These are phyloP conservation scores for Saccostrea cuccullata DNA, from an alignment of 1,140 invertebrate genomes.

Conservation along the genomic window DNA sequence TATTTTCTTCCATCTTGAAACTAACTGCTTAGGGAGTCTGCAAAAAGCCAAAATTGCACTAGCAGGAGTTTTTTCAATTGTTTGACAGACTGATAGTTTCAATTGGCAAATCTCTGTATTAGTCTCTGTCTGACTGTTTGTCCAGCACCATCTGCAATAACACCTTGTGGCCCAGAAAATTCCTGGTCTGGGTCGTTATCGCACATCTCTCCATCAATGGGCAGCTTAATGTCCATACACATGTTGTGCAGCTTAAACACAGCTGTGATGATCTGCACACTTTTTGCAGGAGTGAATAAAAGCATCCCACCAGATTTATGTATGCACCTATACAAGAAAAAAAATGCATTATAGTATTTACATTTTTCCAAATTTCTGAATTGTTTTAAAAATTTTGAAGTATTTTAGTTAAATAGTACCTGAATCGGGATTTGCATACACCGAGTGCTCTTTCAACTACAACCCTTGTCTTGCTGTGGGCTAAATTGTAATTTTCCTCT, in stretches of 20 bases:
- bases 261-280: slow-evolving; percentile 10
- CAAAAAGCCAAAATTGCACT: too few species aligned
- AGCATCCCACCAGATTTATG: slow-evolving; percentile 19
- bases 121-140: background rate
- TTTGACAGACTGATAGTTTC: background rate
- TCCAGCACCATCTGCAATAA: background rate
- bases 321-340: slow-evolving; percentile 1
- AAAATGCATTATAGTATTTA: background rate
- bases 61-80: background rate
- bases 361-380: too few species aligned
- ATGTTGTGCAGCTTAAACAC: slow-evolving; percentile 18
- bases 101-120: slow-evolving; percentile 4
- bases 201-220: background rate
- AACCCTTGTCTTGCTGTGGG: slow-evolving; percentile 24
- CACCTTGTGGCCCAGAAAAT: background rate
- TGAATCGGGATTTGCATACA: slow-evolving; percentile 17
- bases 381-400: too few species aligned
- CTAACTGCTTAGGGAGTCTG: too few species aligned
- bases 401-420: background rate
- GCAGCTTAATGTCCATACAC: slow-evolving; percentile 27
- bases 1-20: background rate
- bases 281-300: slow-evolving; percentile 3
- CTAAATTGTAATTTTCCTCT: slow-evolving; percentile 33
- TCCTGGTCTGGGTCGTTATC: background rate
- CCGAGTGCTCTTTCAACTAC: slow-evolving; percentile 25